Conservation (phyloP, 2,888 invertebrate genomes). For the Yponomeuta plumbellus region DNA sequence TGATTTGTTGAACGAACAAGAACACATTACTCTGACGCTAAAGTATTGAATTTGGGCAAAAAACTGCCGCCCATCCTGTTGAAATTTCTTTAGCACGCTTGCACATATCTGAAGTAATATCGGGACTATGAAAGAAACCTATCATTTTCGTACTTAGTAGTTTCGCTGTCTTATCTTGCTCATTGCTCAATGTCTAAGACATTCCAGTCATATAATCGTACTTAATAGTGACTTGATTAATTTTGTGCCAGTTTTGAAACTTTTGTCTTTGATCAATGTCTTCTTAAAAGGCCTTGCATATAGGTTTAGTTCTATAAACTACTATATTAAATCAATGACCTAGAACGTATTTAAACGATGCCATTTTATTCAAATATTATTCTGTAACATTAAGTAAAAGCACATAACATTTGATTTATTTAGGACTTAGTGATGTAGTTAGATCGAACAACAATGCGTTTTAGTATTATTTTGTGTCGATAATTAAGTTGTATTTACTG, state of each 20-base stretch:
- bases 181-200: background rate
- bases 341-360: constrained; percentile 35
- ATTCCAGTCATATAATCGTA: constrained; percentile 1
- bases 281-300: constrained; percentile 53
- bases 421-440: constrained; percentile 25
- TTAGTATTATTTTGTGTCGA: constrained; percentile 67
- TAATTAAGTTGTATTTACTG: constrained; percentile 19
- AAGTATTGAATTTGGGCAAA: background rate
- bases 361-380: constrained; percentile 48
- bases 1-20: background rate
- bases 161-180: constrained; percentile 6
- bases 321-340: constrained; percentile 19
- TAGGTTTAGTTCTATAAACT: constrained; percentile 37
- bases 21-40: background rate
- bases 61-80: background rate
- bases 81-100: background rate
- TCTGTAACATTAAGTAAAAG: constrained; percentile 30
- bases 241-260: background rate
- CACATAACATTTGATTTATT: constrained; percentile 32
- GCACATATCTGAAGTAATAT: background rate
- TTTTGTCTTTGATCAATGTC: constrained; percentile 24
- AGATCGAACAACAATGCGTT: constrained; percentile 64
- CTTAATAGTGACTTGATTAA: background rate
- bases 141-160: background rate
- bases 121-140: background rate